phyloP scores from a whole-genome alignment of 2,113 vertebrate genomes.

The Ibidorhyncha struthersii region DNA sequence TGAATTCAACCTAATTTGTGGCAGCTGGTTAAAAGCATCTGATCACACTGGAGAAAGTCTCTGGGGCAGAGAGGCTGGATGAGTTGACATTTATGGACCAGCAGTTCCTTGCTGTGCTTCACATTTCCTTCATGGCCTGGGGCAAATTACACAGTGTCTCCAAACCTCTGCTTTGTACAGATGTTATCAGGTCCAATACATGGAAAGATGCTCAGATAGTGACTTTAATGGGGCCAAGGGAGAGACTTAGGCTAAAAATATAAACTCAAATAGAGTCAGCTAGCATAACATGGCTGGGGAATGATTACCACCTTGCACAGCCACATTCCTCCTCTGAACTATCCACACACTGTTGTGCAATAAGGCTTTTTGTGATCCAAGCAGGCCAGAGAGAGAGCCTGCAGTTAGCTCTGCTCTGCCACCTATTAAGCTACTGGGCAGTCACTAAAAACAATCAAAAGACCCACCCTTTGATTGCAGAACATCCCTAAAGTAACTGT shows the following conservation, averaged over 20 bases:
- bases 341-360: neutral
- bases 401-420: neutral
- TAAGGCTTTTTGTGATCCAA: neutral
- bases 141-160: neutral
- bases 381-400: neutral
- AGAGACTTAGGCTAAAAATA: neutral
- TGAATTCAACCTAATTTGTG: neutral
- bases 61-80: neutral
- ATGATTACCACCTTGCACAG: neutral
- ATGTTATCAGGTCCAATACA: constrained; percentile 15
- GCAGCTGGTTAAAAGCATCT: neutral
- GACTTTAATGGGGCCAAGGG: neutral
- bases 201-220: neutral
- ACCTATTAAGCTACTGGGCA: neutral
- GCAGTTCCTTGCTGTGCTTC: neutral
- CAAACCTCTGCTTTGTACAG: neutral
- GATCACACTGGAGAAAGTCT: neutral
- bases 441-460: neutral
- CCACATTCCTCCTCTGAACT: neutral
- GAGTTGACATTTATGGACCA: neutral
- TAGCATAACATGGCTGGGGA: neutral
- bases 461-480: neutral
- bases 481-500: neutral
- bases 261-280: neutral
- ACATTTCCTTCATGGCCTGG: neutral